A percentile compares a stretch with the other conserved stretches of the same genome.
These are phyloP conservation scores for Xestia xanthographa DNA, from an alignment of 2,888 invertebrate species.

Conservation along the genomic window DNA sequence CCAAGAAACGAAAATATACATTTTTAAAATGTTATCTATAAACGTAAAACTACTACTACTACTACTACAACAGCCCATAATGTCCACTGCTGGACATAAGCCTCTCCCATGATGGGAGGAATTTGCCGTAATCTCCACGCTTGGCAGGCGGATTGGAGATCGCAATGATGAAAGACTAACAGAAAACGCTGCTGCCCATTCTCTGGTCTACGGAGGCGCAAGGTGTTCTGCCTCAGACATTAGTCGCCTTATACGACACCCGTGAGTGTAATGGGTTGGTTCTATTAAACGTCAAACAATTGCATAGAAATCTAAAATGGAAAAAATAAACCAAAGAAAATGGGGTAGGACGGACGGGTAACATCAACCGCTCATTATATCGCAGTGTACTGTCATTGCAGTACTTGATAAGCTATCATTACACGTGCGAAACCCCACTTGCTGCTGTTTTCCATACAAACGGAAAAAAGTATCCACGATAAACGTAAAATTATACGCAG, in stretches of 20 bases:
- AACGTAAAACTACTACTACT: too few relatives aligned
- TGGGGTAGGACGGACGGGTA: background rate
- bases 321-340: slow-evolving; percentile 24
- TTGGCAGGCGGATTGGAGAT: too few relatives aligned
- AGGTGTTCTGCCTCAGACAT: too few relatives aligned
- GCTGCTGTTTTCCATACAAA: slow-evolving; percentile 39
- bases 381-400: slow-evolving; percentile 25
- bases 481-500: slow-evolving; percentile 50
- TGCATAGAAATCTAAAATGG: background rate
- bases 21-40: background rate
- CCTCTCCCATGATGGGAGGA: too few relatives aligned
- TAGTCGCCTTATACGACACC: too few relatives aligned
- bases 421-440: slow-evolving; percentile 39
- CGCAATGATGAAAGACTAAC: too few relatives aligned
- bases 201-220: too few relatives aligned
- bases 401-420: slow-evolving; percentile 38
- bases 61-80: too few relatives aligned
- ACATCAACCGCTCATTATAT: slow-evolving; percentile 35
- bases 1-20: rapidly evolving
- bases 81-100: too few relatives aligned
- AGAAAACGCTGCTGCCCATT: too few relatives aligned
- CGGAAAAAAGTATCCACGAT: slow-evolving; percentile 44
- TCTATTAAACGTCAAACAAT: background rate
- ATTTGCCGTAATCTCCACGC: too few relatives aligned
- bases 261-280: too few relatives aligned